Percentiles rank a stretch among this genome's conserved stretches.
Conservation (phyloP, 2,888 invertebrate species). For the Tribolium freemani region DNA sequence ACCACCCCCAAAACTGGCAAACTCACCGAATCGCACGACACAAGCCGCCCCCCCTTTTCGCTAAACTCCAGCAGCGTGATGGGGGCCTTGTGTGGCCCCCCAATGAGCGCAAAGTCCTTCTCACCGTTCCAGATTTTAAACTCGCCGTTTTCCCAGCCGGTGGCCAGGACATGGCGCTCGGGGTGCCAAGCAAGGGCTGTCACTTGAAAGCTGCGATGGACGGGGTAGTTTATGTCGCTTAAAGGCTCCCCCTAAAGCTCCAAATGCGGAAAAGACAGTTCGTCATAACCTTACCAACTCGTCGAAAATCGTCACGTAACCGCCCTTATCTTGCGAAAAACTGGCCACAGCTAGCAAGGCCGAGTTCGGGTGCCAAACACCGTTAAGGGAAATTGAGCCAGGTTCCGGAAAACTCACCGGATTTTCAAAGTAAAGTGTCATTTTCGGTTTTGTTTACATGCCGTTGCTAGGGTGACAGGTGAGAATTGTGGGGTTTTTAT, state of each 20-base stretch:
- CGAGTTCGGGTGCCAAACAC: constrained; percentile 86
- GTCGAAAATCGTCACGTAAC: constrained; percentile 89
- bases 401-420: constrained; percentile 83
- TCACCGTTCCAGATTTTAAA: constrained; percentile 86
- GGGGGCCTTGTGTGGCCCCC: constrained; percentile 78
- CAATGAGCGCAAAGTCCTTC: constrained; percentile 76
- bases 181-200: constrained; percentile 93
- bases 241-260: constrained; percentile 78
- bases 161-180: constrained; percentile 82
- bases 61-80: constrained; percentile 80
- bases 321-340: constrained; percentile 90
- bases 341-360: constrained; percentile 89
- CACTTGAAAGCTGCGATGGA: constrained; percentile 83
- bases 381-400: constrained; percentile 84
- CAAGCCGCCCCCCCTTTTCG: constrained; percentile 84
- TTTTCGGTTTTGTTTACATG: constrained; percentile 61
- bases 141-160: constrained; percentile 95
- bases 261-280: not conserved
- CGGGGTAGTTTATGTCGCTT: constrained; percentile 82
- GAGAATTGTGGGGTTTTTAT: not conserved
- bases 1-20: not conserved
- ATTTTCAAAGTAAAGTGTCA: constrained; percentile 89
- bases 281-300: constrained; percentile 78
- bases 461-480: constrained; percentile 22
- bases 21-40: constrained; percentile 85